A percentile compares a stretch with the other conserved stretches of the same genome.
phyloP scores from a whole-genome alignment of 2,888 invertebrate species.

The Blera fallax region DNA sequence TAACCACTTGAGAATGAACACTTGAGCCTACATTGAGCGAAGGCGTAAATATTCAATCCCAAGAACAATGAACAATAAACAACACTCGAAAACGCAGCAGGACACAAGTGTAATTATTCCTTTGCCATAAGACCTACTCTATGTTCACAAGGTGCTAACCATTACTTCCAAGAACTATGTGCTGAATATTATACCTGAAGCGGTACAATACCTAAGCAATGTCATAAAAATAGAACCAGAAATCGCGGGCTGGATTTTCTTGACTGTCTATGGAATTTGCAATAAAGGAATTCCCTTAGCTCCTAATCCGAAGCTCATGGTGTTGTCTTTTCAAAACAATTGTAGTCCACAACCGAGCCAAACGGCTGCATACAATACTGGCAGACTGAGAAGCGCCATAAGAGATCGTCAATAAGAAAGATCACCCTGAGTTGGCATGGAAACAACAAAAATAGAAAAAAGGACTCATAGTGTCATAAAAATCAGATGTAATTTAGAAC shows the following conservation, averaged over 20 bases:
- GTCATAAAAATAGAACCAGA: conserved; percentile 45
- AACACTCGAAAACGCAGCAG: conserved; percentile 76
- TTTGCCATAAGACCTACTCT: conserved; percentile 28
- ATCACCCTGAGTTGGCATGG: not conserved
- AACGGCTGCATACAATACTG: conserved; percentile 5
- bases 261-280: conserved; percentile 56
- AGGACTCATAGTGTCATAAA: conserved; percentile 25
- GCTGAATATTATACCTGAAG: conserved; percentile 14
- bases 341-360: not conserved
- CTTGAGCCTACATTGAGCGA: conserved; percentile 53
- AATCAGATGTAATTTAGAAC: conserved; percentile 48
- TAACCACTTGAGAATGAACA: conserved; percentile 75
- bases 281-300: conserved; percentile 57
- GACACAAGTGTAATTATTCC: conserved; percentile 65
- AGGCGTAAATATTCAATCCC: conserved; percentile 75
- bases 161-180: conserved; percentile 39
- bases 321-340: not conserved
- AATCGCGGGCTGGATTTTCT: conserved; percentile 57
- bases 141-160: conserved; percentile 57
- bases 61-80: conserved; percentile 75
- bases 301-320: conserved; percentile 30
- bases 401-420: conserved; percentile 54
- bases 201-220: conserved; percentile 5
- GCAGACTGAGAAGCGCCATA: conserved; percentile 69
- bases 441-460: too few species aligned